Base-by-base conservation (phyloP, 2,888 invertebrate species). In the Anoplius nigerrimus region DNA sequence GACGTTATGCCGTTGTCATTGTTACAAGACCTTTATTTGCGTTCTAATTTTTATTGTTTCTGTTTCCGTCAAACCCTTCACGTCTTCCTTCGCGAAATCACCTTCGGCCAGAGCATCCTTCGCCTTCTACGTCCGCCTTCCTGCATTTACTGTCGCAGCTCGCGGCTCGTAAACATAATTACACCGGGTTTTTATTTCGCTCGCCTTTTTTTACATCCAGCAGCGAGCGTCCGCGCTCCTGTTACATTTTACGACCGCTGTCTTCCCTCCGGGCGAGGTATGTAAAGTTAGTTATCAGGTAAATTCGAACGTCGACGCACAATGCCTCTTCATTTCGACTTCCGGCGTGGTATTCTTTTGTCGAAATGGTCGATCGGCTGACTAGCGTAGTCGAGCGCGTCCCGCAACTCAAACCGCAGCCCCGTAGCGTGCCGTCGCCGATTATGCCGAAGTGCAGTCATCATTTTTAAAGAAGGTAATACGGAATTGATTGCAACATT, bases 151-250 rank as follows among this genome's bases (percentile, higher is more conserved):
- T 82, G 82, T 83, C 81, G 74, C 72, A 22, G 20, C 16, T 55
- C 71, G 68, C 72, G 68, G 73, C 80, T 84, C 84, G 80, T 82
- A 84, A 86, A 85, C 75, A 79, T 83, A 86, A 86, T 86, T 85
- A 82, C 72, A 69, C 69, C 56, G 15, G 52, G 77, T 73, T 79
- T 79, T 79, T 79, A 79, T 79, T 75, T 75, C 62, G 60, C 53
- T 59, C 43, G n/a, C 34, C 27, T 42, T 27, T 56, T n/a, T 21
- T 51, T 72, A 70, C 71, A 64, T 61, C 43, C 72, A 58, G 43
- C 52, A 11, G n/a, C 65, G 69, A 57, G 62, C 65, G 69, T 72
- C 71, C 57, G 68, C 72, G 71, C 75, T 76, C 75, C 75, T 74
- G 79, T 80, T 79, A 74, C 66, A 63, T 83, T 84, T 85, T 85